A percentile compares a stretch with the other conserved stretches of the same genome.
These are phyloP conservation scores for Tetropium fuscum DNA, from an alignment of 2,888 invertebrate species.

Conservation along the genomic window DNA sequence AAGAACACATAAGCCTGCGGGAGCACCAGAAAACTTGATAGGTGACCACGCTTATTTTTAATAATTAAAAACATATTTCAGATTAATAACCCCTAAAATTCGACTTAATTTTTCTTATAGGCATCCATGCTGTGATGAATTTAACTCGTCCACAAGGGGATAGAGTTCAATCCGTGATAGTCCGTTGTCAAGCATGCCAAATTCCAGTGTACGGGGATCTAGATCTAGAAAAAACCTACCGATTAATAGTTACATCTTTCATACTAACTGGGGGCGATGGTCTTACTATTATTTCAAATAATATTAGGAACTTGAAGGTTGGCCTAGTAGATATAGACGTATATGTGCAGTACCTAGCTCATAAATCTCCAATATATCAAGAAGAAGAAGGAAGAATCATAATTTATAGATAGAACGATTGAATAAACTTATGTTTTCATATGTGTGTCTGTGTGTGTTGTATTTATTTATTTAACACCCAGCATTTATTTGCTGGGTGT, in stretches of 20 bases:
- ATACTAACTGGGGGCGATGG: constrained; percentile 79
- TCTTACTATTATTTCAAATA: constrained; percentile 68
- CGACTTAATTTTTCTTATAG: constrained; percentile 58
- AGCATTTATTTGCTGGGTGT: too few relatives aligned
- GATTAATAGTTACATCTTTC: constrained; percentile 73
- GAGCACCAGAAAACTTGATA: too few relatives aligned
- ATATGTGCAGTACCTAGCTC: constrained; percentile 68
- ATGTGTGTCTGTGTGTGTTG: too few relatives aligned
- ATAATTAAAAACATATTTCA: too few relatives aligned
- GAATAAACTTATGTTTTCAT: too few relatives aligned
- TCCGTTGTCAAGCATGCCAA: constrained; percentile 74
- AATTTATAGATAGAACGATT: constrained; percentile 17
- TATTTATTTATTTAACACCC: too few relatives aligned
- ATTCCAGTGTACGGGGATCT: constrained; percentile 75
- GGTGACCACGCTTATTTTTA: too few relatives aligned
- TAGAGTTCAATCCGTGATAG: constrained; percentile 70
- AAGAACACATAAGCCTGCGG: too few relatives aligned
- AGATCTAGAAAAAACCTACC: constrained; percentile 70
- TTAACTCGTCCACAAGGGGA: constrained; percentile 70
- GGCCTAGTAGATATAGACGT: constrained; percentile 70
- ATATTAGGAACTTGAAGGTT: constrained; percentile 67
- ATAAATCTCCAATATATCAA: constrained; percentile 67
- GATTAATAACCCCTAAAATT: too few relatives aligned
- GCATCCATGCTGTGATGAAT: constrained; percentile 74
- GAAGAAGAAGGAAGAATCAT: constrained; percentile 71